Percentiles rank a stretch among this genome's conserved stretches.
Evolutionary conservation across 2,113 vertebrate genomes (phyloP).

Genomic region (Gallinago undulata): DNA sequence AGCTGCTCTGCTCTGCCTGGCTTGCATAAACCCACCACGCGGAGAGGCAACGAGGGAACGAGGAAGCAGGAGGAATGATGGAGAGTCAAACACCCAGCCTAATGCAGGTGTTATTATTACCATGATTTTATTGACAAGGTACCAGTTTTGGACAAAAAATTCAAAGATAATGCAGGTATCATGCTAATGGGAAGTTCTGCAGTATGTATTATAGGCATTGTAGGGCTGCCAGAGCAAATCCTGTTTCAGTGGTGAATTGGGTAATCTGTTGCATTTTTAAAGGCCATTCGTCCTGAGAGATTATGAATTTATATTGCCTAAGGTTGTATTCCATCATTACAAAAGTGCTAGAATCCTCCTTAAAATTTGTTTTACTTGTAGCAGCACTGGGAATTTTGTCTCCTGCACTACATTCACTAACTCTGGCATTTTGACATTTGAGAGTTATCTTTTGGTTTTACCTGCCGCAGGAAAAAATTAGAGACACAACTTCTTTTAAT

Average conservation of each 20-base stretch:
- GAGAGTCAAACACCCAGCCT: neutral
- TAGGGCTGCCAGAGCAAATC: slow-evolving; percentile 60
- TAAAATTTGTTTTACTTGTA: slow-evolving; percentile 78
- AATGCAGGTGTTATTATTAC: neutral
- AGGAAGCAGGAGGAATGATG: neutral
- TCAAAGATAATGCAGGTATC: neutral
- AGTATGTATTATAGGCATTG: neutral
- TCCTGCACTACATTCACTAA: slow-evolving; percentile 69
- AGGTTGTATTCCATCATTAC: slow-evolving; percentile 76
- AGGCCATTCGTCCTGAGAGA: slow-evolving; percentile 73
- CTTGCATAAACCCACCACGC: neutral
- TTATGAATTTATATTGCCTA: slow-evolving; percentile 75
- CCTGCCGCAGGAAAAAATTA: slow-evolving; percentile 69
- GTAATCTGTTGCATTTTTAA: slow-evolving; percentile 73
- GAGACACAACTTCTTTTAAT: slow-evolving; percentile 68
- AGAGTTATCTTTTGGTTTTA: slow-evolving; percentile 65
- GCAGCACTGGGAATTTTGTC: slow-evolving; percentile 72
- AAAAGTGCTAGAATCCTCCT: slow-evolving; percentile 69
- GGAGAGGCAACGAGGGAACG: neutral
- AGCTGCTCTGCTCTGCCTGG: neutral
- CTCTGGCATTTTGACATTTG: slow-evolving; percentile 70
- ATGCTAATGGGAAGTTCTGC: neutral
- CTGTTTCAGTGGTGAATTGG: slow-evolving; percentile 52
- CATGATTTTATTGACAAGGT: slow-evolving; percentile 17
- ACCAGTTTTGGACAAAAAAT: slow-evolving; percentile 36